Evolutionary conservation across 2,113 vertebrate species (phyloP), one percentile per base, ranked within the genome.

Genomic region (Coturnix japonica): DNA sequence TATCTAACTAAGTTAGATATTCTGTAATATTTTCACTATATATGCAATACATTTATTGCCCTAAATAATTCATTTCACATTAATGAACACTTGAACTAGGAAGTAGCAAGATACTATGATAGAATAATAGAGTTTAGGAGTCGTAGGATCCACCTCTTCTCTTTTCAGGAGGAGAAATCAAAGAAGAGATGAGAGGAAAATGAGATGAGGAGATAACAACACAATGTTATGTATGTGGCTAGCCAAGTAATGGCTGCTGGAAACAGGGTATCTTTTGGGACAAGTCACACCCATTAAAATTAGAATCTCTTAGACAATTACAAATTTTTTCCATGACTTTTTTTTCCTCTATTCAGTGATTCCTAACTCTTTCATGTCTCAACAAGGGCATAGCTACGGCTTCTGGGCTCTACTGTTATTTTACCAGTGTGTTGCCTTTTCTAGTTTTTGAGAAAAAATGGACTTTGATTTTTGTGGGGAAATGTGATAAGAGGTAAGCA

Each of bases 371-470:
- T 57, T 28, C 35, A 15, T 46, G 31, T 61, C 60, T 69, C 22
- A 82, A 26, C 14, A 30, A 85, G 8, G 17, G 6, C 15, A 69
- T n/a, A 87, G 21, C 23, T 66, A 9, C 15, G 26, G 10, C 9
- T 90, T 88, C 41, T 61, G 57, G n/a, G 7, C 20, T 79, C 22
- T 57, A 8, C 13, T 88, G 6, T 7, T 19, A 43, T 19, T 67
- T 53, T 59, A 53, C 53, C 1, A 49, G 5, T 12, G 47, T 2
- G 0, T 20, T 26, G 11, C 66, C 5, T 0, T 2, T 54, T 76
- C 46, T 6, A 21, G 15, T 20, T 53, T 6, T 47, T 53, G 49
- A 51, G 15, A 78, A 61, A 54, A 46, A 56, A 73, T 49, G 22
- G 23, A 54, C 46, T 65, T 87, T 64, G 11, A 31, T 43, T 65